phyloP scores from a whole-genome alignment of 2,888 invertebrate species.

The Drosophila subsilvestris region DNA sequence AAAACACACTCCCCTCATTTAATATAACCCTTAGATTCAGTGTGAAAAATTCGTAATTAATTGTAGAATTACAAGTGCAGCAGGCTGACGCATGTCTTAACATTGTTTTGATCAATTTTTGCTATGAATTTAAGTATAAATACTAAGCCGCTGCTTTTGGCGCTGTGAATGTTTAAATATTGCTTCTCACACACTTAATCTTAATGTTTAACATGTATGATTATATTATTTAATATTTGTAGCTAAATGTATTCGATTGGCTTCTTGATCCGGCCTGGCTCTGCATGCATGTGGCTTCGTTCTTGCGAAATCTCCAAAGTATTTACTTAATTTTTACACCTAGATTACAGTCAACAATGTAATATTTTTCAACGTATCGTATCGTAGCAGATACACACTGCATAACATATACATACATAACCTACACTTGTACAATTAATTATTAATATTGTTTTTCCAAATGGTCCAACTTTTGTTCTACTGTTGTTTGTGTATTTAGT shows the following conservation, averaged over 20 bases:
- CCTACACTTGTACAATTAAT: background rate
- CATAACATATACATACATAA: constrained; percentile 15
- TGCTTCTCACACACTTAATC: constrained; percentile 19
- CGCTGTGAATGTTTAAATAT: constrained; percentile 45
- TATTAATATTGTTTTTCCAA: constrained; percentile 23
- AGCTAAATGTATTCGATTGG: constrained; percentile 19
- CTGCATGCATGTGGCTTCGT: constrained; percentile 15
- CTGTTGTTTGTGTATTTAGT: constrained; percentile 28
- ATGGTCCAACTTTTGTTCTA: constrained; percentile 32
- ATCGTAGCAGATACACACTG: constrained; percentile 14
- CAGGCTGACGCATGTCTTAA: constrained; percentile 24
- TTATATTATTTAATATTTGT: constrained; percentile 36
- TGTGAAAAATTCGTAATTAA: constrained; percentile 27
- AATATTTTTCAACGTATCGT: constrained; percentile 28
- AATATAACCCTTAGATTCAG: constrained; percentile 12
- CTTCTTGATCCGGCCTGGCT: constrained; percentile 8
- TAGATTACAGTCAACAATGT: constrained; percentile 10
- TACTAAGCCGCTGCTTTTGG: constrained; percentile 24
- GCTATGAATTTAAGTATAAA: constrained; percentile 17
- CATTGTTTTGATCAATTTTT: constrained; percentile 3
- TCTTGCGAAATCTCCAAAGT: constrained; percentile 37
- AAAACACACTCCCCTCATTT: constrained; percentile 18
- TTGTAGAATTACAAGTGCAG: constrained; percentile 36
- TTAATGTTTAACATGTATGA: constrained; percentile 19
- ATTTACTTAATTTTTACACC: constrained; percentile 42